These are phyloP conservation scores for Papilio xuthus DNA, from an alignment of 1,140 invertebrate species.

Conservation along the genomic window DNA sequence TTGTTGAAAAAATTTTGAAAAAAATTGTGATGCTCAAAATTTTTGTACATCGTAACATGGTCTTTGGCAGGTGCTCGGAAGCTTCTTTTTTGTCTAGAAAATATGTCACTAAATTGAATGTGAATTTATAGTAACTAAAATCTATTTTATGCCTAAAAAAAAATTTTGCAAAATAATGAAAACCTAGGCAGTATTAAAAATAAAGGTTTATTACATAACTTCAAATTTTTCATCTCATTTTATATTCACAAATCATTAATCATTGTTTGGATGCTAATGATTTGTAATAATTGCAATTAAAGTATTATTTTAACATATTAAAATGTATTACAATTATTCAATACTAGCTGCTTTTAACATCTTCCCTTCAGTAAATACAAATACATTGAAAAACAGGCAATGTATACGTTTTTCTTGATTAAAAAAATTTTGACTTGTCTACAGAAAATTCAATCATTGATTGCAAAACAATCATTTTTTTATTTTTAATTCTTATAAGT, in stretches of 20 bases:
- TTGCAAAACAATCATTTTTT: no score
- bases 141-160: neutral
- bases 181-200: neutral
- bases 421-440: no score
- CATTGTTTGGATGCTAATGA: neutral
- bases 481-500: no score
- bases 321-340: no score
- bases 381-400: no score
- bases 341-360: no score
- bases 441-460: no score
- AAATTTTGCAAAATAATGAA: neutral
- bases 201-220: neutral
- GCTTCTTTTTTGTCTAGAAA: neutral
- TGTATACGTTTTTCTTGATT: no score
- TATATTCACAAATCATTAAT: neutral
- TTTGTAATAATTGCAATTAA: neutral
- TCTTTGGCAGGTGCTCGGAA: slow-evolving; percentile 7
- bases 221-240: neutral
- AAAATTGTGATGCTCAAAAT: slow-evolving; percentile 7
- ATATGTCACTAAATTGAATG: neutral
- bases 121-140: neutral
- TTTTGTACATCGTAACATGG: slow-evolving; percentile 13
- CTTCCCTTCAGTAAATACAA: no score
- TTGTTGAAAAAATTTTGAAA: neutral
- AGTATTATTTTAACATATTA: neutral